Percentiles rank a stretch among this genome's conserved stretches.
phyloP scores from a whole-genome alignment of 2,113 vertebrate genomes.

The Boulengeromyrus knoepffleri region DNA sequence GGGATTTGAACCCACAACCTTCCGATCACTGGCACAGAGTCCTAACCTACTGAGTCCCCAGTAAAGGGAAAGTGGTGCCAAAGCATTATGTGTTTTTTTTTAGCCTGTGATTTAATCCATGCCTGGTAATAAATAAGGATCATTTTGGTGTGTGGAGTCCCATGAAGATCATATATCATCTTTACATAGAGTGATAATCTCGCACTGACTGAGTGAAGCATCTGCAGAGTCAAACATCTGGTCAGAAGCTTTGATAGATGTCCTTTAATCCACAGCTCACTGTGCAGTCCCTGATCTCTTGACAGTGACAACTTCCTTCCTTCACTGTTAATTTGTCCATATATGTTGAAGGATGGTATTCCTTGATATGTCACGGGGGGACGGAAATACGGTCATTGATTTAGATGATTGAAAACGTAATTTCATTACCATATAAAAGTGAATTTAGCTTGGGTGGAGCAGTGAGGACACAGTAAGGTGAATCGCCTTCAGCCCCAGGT shows the following conservation, averaged over 20 bases:
- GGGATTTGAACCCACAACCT: not conserved
- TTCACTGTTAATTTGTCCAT: not conserved
- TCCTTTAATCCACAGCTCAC: not conserved
- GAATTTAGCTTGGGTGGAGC: not conserved
- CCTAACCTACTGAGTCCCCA: not conserved
- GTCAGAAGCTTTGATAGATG: not conserved
- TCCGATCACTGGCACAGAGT: not conserved
- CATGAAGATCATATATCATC: not conserved
- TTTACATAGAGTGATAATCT: not conserved
- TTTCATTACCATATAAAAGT: not conserved
- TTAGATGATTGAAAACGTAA: not conserved
- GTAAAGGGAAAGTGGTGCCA: not conserved
- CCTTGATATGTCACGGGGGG: not conserved
- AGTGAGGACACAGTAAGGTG: not conserved
- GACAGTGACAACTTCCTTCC: not conserved
- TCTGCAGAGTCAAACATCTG: not conserved
- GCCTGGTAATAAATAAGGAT: not conserved
- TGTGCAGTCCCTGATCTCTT: not conserved
- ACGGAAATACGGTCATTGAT: not conserved
- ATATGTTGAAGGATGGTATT: not conserved
- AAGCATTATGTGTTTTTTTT: not conserved
- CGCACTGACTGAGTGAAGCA: not conserved
- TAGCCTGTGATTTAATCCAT: not conserved
- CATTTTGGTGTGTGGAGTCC: not conserved
- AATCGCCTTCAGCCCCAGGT: not conserved